These are phyloP conservation scores for Lepisosteus oculatus DNA, from an alignment of 2,113 vertebrate species.

Conservation along the genomic window DNA sequence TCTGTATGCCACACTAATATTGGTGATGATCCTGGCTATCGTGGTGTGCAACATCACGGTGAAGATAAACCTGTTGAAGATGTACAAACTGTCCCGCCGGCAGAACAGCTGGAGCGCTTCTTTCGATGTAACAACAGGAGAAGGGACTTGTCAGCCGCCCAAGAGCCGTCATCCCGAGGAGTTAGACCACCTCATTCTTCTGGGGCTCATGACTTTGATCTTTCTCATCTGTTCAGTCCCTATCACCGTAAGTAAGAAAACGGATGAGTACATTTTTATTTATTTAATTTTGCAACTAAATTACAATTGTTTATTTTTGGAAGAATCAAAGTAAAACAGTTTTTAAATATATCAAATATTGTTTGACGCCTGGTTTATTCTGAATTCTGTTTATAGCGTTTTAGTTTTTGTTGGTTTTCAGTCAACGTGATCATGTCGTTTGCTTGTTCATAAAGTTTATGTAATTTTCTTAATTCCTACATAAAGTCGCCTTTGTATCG, in stretches of 20 bases:
- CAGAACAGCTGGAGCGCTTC: not conserved
- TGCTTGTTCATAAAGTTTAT: too few species aligned
- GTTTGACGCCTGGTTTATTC: too few species aligned
- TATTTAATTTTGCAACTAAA: too few species aligned
- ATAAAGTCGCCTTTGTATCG: too few species aligned
- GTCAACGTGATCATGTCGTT: too few species aligned
- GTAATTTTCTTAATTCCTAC: too few species aligned
- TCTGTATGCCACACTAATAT: slow-evolving; percentile 70
- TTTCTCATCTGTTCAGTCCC: slow-evolving; percentile 72
- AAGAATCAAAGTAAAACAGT: too few species aligned
- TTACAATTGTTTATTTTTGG: too few species aligned
- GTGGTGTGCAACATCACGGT: slow-evolving; percentile 66
- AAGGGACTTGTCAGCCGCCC: not conserved
- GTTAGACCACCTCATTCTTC: slow-evolving; percentile 65
- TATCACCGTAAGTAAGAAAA: slow-evolving; percentile 57
- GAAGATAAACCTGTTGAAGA: slow-evolving; percentile 63
- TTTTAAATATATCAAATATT: too few species aligned
- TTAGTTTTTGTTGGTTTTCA: too few species aligned
- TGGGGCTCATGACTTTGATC: slow-evolving; percentile 68
- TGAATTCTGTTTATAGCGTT: too few species aligned
- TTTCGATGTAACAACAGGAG: slow-evolving; percentile 12
- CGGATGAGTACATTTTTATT: too few species aligned
- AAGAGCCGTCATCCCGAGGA: slow-evolving; percentile 42
- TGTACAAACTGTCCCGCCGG: slow-evolving; percentile 53
- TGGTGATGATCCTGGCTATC: slow-evolving; percentile 55